Conservation (phyloP, 2,797 vertebrate species). For the Rhadinocentrus ornatus region DNA sequence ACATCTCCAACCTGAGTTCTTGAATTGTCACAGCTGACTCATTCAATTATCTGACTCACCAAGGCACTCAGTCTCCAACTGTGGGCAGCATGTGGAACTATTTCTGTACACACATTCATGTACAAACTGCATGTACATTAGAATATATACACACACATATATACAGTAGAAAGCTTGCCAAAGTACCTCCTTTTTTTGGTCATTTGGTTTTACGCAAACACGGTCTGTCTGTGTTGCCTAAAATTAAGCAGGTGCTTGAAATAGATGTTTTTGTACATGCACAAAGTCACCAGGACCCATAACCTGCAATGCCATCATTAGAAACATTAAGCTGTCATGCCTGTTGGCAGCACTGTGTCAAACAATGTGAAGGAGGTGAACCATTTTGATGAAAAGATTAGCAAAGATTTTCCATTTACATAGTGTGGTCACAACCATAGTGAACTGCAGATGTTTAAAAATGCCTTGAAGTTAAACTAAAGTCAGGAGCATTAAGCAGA, state of each 20-base stretch:
- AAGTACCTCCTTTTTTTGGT: constrained; percentile 48
- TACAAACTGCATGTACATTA: background rate
- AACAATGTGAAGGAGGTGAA: constrained; percentile 56
- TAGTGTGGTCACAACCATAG: constrained; percentile 40
- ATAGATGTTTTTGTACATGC: constrained; percentile 48
- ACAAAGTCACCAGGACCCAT: constrained; percentile 46
- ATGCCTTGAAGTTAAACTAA: constrained; percentile 37
- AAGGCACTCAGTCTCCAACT: constrained; percentile 70
- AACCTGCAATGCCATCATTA: constrained; percentile 67
- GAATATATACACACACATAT: background rate
- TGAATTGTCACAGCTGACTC: constrained; percentile 75
- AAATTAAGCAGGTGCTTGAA: constrained; percentile 71
- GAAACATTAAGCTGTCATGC: constrained; percentile 65
- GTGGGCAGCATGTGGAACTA: constrained; percentile 56
- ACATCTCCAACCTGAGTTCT: constrained; percentile 51
- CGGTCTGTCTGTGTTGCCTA: constrained; percentile 65
- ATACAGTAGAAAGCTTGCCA: constrained; percentile 2
- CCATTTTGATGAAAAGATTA: constrained; percentile 57
- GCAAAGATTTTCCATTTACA: constrained; percentile 28
- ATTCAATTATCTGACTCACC: constrained; percentile 83
- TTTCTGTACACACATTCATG: constrained; percentile 24
- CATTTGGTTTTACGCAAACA: constrained; percentile 69
- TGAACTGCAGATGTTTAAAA: constrained; percentile 28
- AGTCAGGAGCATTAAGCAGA: constrained; percentile 28
- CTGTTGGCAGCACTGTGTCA: constrained; percentile 53